These are phyloP conservation scores for Cydia fagiglandana DNA, from an alignment of 1,140 invertebrate species.

Conservation along the genomic window DNA sequence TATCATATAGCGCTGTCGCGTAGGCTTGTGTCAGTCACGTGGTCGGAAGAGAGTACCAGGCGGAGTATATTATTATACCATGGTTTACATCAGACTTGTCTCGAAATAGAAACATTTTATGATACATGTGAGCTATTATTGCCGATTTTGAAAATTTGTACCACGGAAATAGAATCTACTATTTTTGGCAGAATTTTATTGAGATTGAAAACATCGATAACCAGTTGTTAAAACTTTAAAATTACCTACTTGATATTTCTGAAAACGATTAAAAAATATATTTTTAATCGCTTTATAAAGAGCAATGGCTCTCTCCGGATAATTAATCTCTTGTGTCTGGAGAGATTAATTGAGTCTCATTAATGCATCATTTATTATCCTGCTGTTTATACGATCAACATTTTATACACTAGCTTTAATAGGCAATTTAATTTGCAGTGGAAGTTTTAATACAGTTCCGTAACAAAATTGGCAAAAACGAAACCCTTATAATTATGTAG, in stretches of 20 bases:
- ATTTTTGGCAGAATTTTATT: too few relatives aligned
- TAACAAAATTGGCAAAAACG: too few relatives aligned
- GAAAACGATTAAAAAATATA: background rate
- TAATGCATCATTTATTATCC: conserved; percentile 8
- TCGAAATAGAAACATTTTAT: background rate
- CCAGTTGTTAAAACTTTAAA: too few relatives aligned
- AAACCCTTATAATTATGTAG: too few relatives aligned
- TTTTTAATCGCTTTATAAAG: background rate
- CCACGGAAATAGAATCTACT: background rate
- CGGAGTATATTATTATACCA: too few relatives aligned
- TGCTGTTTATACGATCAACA: background rate
- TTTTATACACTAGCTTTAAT: background rate
- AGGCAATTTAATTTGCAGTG: background rate
- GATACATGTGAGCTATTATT: background rate
- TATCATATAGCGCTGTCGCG: too few relatives aligned
- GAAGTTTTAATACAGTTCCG: too few relatives aligned
- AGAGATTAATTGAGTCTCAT: background rate
- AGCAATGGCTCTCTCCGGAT: background rate
- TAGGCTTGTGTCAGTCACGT: too few relatives aligned
- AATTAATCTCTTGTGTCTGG: background rate
- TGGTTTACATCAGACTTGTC: background rate
- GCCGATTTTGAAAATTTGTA: background rate
- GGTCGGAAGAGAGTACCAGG: too few relatives aligned
- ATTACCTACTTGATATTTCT: too few relatives aligned
- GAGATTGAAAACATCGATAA: too few relatives aligned